phyloP scores from a whole-genome alignment of 2,888 invertebrate genomes.

The Amphimallon solstitiale region DNA sequence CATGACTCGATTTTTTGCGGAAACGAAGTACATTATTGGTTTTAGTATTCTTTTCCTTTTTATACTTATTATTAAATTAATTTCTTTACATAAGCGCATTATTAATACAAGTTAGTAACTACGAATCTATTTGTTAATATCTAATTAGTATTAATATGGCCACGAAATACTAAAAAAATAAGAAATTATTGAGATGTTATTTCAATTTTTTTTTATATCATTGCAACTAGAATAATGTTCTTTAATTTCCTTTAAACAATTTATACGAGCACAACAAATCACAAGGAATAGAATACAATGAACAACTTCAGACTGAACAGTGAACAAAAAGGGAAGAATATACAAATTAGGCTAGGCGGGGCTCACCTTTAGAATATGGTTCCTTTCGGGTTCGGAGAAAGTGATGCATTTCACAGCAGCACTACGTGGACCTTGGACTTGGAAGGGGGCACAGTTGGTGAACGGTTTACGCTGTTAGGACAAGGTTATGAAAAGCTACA shows the following conservation, averaged over 20 bases:
- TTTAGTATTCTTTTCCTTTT: conserved; percentile 31
- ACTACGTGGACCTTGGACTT: conserved; percentile 59
- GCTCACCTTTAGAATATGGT: conserved; percentile 62
- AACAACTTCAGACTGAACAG: background rate
- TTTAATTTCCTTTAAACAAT: no score
- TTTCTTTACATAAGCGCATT: background rate
- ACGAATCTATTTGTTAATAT: conserved; percentile 19
- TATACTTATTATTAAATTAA: background rate
- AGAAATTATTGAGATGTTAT: background rate
- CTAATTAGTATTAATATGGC: conserved; percentile 9
- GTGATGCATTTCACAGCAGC: conserved; percentile 66
- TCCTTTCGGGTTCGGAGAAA: conserved; percentile 58
- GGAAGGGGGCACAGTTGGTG: conserved; percentile 59
- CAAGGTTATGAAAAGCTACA: conserved; percentile 60
- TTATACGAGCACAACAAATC: no score
- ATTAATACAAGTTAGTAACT: conserved; percentile 25
- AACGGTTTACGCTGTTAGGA: conserved; percentile 60
- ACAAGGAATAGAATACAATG: conserved; percentile 39
- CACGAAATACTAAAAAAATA: background rate
- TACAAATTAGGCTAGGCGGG: conserved; percentile 47
- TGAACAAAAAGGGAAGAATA: conserved; percentile 9
- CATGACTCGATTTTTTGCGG: no score
- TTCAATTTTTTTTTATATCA: no score
- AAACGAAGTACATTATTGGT: conserved; percentile 11
- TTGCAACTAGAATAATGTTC: no score